Percentiles rank a stretch among this genome's conserved stretches.
phyloP scores from a whole-genome alignment of 2,113 vertebrate species.

The Corydoras maculifer region DNA sequence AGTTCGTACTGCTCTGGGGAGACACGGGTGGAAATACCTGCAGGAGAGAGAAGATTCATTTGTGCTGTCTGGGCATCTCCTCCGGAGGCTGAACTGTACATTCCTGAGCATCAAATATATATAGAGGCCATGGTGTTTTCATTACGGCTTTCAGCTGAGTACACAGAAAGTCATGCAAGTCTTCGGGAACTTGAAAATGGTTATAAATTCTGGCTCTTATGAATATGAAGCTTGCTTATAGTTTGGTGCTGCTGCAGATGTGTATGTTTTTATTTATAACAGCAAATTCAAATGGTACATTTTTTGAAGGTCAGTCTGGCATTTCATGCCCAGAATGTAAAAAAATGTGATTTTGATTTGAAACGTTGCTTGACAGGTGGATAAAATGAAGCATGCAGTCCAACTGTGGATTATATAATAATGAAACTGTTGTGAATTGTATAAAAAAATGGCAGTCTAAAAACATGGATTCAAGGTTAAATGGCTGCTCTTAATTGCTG shows the following conservation, averaged over 20 bases:
- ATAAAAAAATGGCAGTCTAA: no score
- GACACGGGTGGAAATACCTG: constrained; percentile 5
- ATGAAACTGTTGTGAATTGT: no score
- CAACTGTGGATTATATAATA: no score
- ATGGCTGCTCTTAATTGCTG: no score
- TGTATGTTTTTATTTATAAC: background rate
- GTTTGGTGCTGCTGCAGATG: background rate
- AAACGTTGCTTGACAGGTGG: no score
- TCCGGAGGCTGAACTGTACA: constrained; percentile 17
- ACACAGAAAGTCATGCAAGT: constrained; percentile 16
- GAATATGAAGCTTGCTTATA: constrained; percentile 2
- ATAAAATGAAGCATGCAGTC: no score
- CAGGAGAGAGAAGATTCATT: constrained; percentile 26
- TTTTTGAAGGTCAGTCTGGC: no score
- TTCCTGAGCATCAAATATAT: constrained; percentile 12
- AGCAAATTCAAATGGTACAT: no score
- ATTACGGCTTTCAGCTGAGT: constrained; percentile 20
- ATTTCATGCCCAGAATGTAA: no score
- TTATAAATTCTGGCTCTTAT: background rate
- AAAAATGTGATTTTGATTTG: no score
- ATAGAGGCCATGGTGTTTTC: constrained; percentile 11
- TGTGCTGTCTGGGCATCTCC: constrained; percentile 20
- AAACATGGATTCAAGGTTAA: no score
- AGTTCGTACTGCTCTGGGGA: background rate
- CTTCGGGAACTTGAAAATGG: background rate